Base-by-base conservation (phyloP, 2,888 invertebrate genomes). In the Drosophila kuntzei region DNA sequence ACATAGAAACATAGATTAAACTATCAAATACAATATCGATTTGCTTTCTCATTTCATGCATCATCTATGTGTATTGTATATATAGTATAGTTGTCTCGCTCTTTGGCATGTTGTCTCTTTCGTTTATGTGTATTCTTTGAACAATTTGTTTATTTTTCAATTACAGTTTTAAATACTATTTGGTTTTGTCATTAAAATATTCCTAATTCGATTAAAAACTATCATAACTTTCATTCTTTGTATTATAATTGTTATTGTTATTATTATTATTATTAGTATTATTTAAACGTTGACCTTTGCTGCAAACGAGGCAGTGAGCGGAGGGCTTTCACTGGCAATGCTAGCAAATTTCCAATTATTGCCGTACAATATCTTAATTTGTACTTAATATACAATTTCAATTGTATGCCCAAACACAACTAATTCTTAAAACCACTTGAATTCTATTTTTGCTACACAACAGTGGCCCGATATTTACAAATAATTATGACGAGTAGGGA, bases 311-410 rank as follows among this genome's bases (percentile, higher is more conserved):
- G 71, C 71, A 72, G 61, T 59, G 72, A 72, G 57, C 73, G 74
- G 73, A 75, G 61, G 76, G 73, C 71, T 70, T 63, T 63, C 58
- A 51, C 71, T 57, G 49, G 50, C 50, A 60, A 59, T 49, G 47
- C 58, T 47, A 7, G 7, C 47, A 64, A 29, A 32, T 50, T 29
- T 16, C n/a, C 39, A 18, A 50, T 25, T 50, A 43, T 58, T 43
- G 18, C 41, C 49, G 20, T 27, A 60, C 16, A 34, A 41, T 29
- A 11, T 32, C 41, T 54, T 51, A 46, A 41, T 39, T 36, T 25
- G 25, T 54, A 75, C 20, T 32, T 47, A 44, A 41, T n/a, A 29
- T 27, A 53, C 22, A 41, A 22, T 49, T 27, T 11, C n/a, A 62
- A 54, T 49, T 44, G 12, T 25, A 43, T n/a, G 49, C 54, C 36